phyloP scores from a whole-genome alignment of 2,797 vertebrate species.

The Nothura maculosa region DNA sequence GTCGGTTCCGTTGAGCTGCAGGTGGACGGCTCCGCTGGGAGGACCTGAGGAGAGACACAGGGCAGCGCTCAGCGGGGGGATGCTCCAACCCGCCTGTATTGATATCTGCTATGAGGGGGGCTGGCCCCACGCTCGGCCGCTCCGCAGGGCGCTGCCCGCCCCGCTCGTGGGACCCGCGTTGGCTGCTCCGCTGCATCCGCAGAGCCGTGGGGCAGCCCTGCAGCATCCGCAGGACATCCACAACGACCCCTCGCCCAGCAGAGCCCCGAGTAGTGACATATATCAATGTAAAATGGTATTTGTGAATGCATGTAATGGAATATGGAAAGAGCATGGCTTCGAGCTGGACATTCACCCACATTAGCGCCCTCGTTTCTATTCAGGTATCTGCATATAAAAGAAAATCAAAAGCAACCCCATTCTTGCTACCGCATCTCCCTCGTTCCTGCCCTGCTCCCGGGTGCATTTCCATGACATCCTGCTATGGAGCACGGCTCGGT shows the following conservation, averaged over 20 bases:
- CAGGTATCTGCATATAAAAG: neutral
- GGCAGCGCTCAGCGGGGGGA: neutral
- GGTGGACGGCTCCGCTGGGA: neutral
- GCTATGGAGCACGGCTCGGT: neutral
- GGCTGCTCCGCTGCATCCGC: no score
- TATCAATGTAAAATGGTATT: no score
- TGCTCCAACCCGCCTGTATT: neutral
- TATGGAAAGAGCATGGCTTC: no score
- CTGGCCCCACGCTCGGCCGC: no score
- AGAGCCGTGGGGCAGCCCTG: no score
- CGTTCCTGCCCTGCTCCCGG: neutral
- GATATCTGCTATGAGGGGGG: neutral
- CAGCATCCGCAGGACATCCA: no score
- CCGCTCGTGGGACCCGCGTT: neutral
- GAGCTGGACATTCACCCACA: fast-evolving
- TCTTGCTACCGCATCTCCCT: neutral
- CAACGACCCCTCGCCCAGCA: no score
- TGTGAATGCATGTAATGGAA: no score
- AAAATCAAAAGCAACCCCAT: neutral
- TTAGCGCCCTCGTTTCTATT: neutral
- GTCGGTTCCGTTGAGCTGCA: neutral
- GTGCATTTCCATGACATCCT: neutral
- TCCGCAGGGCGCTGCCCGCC: neutral
- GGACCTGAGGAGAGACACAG: neutral
- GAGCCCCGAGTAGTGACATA: no score